Percentiles rank a stretch among this genome's conserved stretches.
These are phyloP conservation scores for Drosophila sordidapex DNA, from an alignment of 2,888 invertebrate genomes.

Conservation along the genomic window DNA sequence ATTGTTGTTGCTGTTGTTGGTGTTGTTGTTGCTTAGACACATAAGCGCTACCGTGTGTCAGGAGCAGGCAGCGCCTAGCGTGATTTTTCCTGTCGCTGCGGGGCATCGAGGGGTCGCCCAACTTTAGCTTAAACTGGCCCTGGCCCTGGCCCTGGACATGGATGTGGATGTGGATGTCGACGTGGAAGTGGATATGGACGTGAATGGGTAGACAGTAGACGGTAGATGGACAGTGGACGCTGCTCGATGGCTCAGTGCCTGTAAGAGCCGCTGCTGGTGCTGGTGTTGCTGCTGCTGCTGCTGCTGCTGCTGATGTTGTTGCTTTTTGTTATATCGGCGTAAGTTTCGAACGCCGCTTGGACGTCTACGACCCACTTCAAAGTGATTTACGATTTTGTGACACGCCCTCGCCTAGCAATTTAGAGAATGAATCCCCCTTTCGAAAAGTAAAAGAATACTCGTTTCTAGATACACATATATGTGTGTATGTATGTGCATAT, in stretches of 20 bases:
- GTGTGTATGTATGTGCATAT: conserved; percentile 6
- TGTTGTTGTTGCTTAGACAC: conserved; percentile 60
- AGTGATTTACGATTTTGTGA: conserved; percentile 84
- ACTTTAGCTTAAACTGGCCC: conserved; percentile 37
- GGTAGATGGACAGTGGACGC: conserved; percentile 5
- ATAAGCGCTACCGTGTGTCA: conserved; percentile 70
- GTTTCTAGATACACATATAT: conserved; percentile 15
- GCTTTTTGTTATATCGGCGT: conserved; percentile 55
- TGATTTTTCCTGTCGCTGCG: conserved; percentile 73
- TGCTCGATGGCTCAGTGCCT: conserved; percentile 32
- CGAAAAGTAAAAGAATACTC: conserved; percentile 44
- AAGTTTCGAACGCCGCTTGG: conserved; percentile 78
- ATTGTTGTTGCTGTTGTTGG: conserved; percentile 21
- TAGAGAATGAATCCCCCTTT: conserved; percentile 71
- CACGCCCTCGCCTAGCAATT: conserved; percentile 84
- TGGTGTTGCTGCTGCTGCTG: conserved; percentile 39
- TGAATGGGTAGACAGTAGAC: conserved; percentile 36
- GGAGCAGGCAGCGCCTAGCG: conserved; percentile 72
- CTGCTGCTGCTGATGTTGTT: conserved; percentile 41
- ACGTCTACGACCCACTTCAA: conserved; percentile 85
- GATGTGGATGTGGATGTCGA: neutral
- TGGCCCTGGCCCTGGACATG: conserved; percentile 15
- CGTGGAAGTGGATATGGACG: conserved; percentile 14
- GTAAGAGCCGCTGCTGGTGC: conserved; percentile 33
- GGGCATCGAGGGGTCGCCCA: conserved; percentile 55